Evolutionary conservation across 2,797 vertebrate species (phyloP).

Genomic region (Emydoidea blandingii): DNA sequence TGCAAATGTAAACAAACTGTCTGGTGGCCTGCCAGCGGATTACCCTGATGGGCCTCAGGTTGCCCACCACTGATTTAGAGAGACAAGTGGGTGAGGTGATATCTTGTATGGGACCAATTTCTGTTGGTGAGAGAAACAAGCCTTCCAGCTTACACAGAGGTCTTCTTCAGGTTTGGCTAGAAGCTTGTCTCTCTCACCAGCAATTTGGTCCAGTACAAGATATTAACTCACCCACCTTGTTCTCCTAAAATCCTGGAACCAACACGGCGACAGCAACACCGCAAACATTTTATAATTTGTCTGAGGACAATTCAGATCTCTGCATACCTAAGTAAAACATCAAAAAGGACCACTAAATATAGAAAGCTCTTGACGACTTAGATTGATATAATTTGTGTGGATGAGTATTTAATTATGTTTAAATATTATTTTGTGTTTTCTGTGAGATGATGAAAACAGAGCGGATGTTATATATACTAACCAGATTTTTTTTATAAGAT

Average conservation of each 20-base stretch:
- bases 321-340: background rate
- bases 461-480: background rate
- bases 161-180: background rate
- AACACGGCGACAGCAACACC: background rate
- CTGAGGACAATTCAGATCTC: background rate
- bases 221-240: background rate
- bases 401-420: rapidly evolving
- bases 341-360: background rate
- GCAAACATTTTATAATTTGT: background rate
- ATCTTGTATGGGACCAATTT: background rate
- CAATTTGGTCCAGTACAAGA: background rate
- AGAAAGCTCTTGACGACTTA: background rate
- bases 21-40: too few species aligned
- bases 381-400: background rate
- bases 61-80: too few species aligned
- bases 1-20: too few species aligned
- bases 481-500: background rate
- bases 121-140: background rate
- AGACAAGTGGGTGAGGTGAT: background rate
- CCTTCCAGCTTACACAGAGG: background rate
- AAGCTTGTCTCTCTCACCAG: background rate
- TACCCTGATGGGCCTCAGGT: too few species aligned
- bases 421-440: background rate
- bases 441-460: background rate
- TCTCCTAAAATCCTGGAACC: background rate